Evolutionary conservation across 2,797 vertebrate species (phyloP).

Genomic region (Cuculus canorus): DNA sequence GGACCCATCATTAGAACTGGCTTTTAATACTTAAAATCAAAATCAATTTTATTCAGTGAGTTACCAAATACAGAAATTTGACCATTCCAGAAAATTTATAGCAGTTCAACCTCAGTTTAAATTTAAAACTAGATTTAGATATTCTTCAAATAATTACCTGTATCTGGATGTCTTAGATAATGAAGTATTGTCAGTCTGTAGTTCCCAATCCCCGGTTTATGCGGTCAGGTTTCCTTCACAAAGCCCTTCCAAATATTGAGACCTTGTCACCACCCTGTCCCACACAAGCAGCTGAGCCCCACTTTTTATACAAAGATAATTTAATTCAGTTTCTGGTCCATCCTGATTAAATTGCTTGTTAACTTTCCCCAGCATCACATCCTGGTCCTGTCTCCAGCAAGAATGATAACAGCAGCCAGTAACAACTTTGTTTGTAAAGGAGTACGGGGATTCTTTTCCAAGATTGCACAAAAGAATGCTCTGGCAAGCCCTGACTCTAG

Average conservation of each 20-base stretch:
- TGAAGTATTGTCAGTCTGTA: background rate
- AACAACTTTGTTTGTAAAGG: background rate
- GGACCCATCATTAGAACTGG: background rate
- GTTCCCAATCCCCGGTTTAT: background rate
- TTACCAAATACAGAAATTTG: background rate
- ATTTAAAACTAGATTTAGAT: background rate
- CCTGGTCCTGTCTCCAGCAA: background rate
- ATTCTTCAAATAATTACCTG: background rate
- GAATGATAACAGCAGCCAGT: background rate
- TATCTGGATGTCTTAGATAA: background rate
- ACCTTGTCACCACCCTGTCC: background rate
- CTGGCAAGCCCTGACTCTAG: background rate
- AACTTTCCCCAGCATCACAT: background rate
- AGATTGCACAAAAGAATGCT: constrained; percentile 24
- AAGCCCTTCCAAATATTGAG: background rate
- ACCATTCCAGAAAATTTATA: background rate
- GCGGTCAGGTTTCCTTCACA: background rate
- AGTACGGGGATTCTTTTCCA: constrained; percentile 12
- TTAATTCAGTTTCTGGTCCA: background rate
- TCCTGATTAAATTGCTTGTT: background rate
- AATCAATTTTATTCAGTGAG: background rate
- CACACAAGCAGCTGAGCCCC: background rate
- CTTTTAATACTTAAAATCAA: background rate
- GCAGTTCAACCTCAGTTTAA: background rate
- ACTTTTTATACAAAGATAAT: background rate